Percentiles rank a stretch among this genome's conserved stretches.
Evolutionary conservation across 2,888 invertebrate genomes (phyloP).

Genomic region (Heliconius ismenius): DNA sequence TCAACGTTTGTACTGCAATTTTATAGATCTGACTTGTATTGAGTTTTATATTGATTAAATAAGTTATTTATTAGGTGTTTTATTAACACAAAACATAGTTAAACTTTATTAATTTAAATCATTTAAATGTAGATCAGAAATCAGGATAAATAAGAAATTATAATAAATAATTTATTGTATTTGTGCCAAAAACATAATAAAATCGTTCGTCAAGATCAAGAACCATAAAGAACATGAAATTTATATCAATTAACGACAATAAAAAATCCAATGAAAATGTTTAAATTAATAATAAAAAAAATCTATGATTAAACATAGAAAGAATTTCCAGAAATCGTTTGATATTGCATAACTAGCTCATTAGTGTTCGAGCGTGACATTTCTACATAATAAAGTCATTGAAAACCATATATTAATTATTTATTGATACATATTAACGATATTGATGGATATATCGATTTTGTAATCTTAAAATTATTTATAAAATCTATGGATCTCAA

Average conservation of each 20-base stretch:
- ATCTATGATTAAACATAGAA: conserved; percentile 33
- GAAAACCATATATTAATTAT: conserved; percentile 34
- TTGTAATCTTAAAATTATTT: neutral
- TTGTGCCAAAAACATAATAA: conserved; percentile 16
- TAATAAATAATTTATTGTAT: conserved; percentile 5
- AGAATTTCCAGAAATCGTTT: conserved; percentile 38
- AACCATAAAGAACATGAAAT: conserved; percentile 20
- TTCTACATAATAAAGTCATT: conserved; percentile 40
- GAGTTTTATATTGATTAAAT: neutral
- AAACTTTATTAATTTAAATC: neutral
- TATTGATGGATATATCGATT: conserved; percentile 36
- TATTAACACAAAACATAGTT: neutral
- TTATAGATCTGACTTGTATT: neutral
- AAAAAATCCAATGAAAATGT: conserved; percentile 22
- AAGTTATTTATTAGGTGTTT: neutral
- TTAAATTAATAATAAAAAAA: conserved; percentile 37
- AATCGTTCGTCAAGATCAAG: neutral
- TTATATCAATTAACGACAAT: conserved; percentile 23
- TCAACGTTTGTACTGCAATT: neutral
- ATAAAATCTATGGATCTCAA: neutral
- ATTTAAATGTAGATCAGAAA: neutral
- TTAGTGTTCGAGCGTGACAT: conserved; percentile 34
- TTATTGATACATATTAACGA: conserved; percentile 19
- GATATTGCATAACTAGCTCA: conserved; percentile 38
- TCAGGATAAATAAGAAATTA: neutral